Evolutionary conservation across 2,113 vertebrate species (phyloP), one percentile per base, ranked within the genome.

Genomic region (Euleptes europaea): DNA sequence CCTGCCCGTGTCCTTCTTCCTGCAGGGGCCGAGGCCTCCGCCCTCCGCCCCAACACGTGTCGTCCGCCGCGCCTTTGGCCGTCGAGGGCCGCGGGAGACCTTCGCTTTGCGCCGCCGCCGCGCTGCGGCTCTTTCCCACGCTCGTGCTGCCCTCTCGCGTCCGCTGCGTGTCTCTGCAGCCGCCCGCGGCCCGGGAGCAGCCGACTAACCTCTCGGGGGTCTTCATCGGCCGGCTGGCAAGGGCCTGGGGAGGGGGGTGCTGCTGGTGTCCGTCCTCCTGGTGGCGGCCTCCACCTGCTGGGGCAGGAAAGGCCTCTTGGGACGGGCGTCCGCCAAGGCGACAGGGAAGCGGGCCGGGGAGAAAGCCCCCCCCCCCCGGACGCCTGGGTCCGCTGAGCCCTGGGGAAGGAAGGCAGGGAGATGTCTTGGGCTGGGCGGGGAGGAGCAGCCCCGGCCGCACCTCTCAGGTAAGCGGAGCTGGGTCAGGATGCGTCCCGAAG

Each of bases 231-330:
- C 86, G 94, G 69, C 94, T 96, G 86, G 73, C 93, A 1, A 92
- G 95, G 93, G 94, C 1, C 95, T n/a, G n/a, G n/a, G n/a, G n/a
- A n/a, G 96, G 21, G 91, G 89, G 1, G 80, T 97, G 91, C 71
- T 96, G 78, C 87, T 97, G 54, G 82, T 95, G 85, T 95, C 95
- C n/a, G 94, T 96, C 17, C 76, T 96, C n/a, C 60, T 84, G 2
- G 83, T 86, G 12, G 93, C 96, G 3, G 89, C 92, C 51, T 91
- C 96, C 63, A 95, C 90, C 5, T 96, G 95, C 88, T 93, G 90
- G 60, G 66, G 83, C 31, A 92, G 90, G 60, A 80, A 73, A 28
- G 38, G 21, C 23, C 26, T 51, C 78, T 78, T 54, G 8, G 81
- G 72, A 17, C 35, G 31, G 40, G 65, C 31, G 21, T 26, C 60